phyloP scores from a whole-genome alignment of 2,888 invertebrate genomes.

The Thalpophila matura region DNA sequence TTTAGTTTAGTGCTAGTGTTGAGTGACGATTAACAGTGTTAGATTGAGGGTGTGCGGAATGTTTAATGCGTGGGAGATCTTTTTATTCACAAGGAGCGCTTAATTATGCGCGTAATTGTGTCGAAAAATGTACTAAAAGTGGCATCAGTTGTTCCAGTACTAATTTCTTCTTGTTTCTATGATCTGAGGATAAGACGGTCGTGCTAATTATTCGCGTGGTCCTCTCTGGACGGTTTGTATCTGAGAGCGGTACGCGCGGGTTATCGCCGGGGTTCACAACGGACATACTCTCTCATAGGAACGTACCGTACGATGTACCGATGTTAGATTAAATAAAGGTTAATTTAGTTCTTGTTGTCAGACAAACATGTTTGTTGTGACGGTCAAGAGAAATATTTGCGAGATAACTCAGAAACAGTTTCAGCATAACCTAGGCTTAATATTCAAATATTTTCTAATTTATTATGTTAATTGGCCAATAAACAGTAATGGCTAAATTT shows the following conservation, averaged over 20 bases:
- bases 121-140: too few relatives aligned
- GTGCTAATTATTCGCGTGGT: conserved; percentile 80
- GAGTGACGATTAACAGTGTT: too few relatives aligned
- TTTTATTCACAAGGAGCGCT: too few relatives aligned
- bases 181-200: too few relatives aligned
- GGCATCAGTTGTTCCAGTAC: too few relatives aligned
- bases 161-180: too few relatives aligned
- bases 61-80: too few relatives aligned
- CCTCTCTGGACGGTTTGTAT: conserved; percentile 55
- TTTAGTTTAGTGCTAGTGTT: too few relatives aligned
- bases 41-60: too few relatives aligned
- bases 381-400: conserved; percentile 20
- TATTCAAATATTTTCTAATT: too few relatives aligned
- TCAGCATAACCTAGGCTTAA: too few relatives aligned
- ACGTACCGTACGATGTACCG: conserved; percentile 21
- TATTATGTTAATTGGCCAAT: conserved; percentile 4
- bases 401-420: not conserved
- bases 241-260: conserved; percentile 58
- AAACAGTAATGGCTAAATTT: conserved; percentile 10
- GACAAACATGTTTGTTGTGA: conserved; percentile 48
- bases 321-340: conserved; percentile 72
- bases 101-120: too few relatives aligned
- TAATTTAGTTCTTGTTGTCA: conserved; percentile 66
- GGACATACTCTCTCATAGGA: conserved; percentile 40
- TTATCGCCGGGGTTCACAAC: conserved; percentile 64